Base-by-base conservation (phyloP, 1,140 invertebrate genomes). In the Metaphire vulgaris region DNA sequence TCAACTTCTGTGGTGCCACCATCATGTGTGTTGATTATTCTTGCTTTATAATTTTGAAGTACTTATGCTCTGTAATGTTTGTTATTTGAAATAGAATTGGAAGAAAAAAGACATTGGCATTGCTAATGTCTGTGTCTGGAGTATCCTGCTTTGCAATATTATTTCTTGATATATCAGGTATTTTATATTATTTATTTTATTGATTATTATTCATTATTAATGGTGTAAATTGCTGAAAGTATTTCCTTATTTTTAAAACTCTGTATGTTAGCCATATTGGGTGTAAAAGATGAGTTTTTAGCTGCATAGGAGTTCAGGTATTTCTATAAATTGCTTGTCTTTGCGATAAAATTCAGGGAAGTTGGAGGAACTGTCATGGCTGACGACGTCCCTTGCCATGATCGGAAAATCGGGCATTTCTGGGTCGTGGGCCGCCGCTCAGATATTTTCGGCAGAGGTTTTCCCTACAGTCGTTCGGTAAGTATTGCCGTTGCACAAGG, bases 381-480 rank as follows among this genome's bases (percentile, higher is more conserved):
- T 76, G 15, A 66, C 78, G 15, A 72, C 80, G 31, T 72, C 77
- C 2, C 67, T 83, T 14, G 81, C 81, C 21, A 80, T 83, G 80
- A 33, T 83, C 33, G 83, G 82, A 0, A 83, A 83, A 76, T 81
- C 81, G 56, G 82, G 80, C 14, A 82, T 83, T 41, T 69, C 83
- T 1, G 83, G 83, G 30, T 83, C 77, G 2, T 84, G 83, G 83
- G 82, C 83, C 30, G 83, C 81, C 26, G 79, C 80, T 14, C 82
- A 83, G 34, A 79, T 83, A 0, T 83, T 81, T 30, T 82, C 83
- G 21, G 83, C 81, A 28, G 83, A 84, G 77, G 80, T 79, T 0
- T 84, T 84, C 73, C 83, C 83, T 0, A 84, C 83, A 67, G 80
- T 83, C 69, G 77, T 83, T 1, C 79, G 83, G 83, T 84, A 75